Base-by-base conservation (phyloP, 2,113 vertebrate species). In the Notarius quadriscutis region DNA sequence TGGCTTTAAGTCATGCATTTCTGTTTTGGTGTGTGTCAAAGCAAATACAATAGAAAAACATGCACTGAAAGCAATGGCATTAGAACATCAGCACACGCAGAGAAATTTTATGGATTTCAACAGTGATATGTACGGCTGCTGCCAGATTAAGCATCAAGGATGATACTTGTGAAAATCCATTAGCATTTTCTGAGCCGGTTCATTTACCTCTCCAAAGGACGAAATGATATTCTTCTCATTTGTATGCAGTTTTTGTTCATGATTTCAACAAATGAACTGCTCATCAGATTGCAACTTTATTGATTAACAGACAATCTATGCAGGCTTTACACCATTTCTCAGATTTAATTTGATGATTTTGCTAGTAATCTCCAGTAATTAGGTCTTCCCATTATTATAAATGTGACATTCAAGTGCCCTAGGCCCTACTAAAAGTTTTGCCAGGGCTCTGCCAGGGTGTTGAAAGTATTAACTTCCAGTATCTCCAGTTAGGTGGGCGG, bases 221-320 rank as follows among this genome's bases (percentile, higher is more conserved):
- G 2, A 34, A 78, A 79, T 18, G 9, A 79, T 20, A 83, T 89
- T 55, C 67, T n/a, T 84, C 69, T 55, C 85, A 87, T 84, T 72
- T 81, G 63, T 57, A 34, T 83, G 53, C 41, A 25, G 63, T 65
- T 71, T 83, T 87, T 81, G 67, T 89, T 58, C 55, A 74, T 81
- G 79, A 87, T 84, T 55, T 58, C 77, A 55, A 34, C 67, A 81
- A 84, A 87, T 81, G 57, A 82, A 53, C 79, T 72, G 77, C 48
- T 55, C 65, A 55, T 79, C 75, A 55, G 75, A 84, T 89, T 84
- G 71, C 41, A 69, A 60, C 57, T 77, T 71, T 63, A 81, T 81
- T 77, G 55, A 84, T 87, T 89, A 85, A 41, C 78, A 82, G 58
- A 81, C 84, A 83, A 83, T 78, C 34, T 50, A 75, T 55, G 65